Evolutionary conservation across 2,888 invertebrate species (phyloP).

Genomic region (Diachrysia chrysitis): DNA sequence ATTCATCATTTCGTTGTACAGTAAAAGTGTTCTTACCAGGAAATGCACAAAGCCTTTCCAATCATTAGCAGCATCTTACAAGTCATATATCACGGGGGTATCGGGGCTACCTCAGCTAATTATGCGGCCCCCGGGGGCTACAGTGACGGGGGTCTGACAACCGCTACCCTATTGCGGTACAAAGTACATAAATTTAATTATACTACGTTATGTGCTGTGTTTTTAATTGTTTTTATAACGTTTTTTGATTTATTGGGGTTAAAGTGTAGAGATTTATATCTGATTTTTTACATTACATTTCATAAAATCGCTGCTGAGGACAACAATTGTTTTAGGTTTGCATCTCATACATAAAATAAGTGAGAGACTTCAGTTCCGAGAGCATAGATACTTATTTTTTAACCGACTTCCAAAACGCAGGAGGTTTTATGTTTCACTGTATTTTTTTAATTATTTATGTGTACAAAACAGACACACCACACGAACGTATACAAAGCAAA

Average conservation of each 20-base stretch:
- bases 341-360: no score
- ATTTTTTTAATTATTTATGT: no score
- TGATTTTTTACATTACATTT: background rate
- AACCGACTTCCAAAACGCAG: no score
- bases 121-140: constrained; percentile 34
- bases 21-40: no score
- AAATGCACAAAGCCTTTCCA: constrained; percentile 4
- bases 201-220: constrained; percentile 34
- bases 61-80: constrained; percentile 8
- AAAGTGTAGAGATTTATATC: background rate
- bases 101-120: constrained; percentile 49
- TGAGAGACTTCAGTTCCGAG: no score
- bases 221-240: constrained; percentile 28
- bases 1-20: no score
- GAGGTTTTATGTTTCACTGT: no score
- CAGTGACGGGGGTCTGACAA: constrained; percentile 52
- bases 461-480: no score
- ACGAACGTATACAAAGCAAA: no score
- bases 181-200: constrained; percentile 50
- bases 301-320: no score
- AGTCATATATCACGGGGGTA: constrained; percentile 45
- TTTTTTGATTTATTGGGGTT: background rate
- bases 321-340: no score
- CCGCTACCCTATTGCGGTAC: constrained; percentile 9
- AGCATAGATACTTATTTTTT: no score